These are phyloP conservation scores for Acridotheres tristis DNA, from an alignment of 2,797 vertebrate genomes.

Conservation along the genomic window DNA sequence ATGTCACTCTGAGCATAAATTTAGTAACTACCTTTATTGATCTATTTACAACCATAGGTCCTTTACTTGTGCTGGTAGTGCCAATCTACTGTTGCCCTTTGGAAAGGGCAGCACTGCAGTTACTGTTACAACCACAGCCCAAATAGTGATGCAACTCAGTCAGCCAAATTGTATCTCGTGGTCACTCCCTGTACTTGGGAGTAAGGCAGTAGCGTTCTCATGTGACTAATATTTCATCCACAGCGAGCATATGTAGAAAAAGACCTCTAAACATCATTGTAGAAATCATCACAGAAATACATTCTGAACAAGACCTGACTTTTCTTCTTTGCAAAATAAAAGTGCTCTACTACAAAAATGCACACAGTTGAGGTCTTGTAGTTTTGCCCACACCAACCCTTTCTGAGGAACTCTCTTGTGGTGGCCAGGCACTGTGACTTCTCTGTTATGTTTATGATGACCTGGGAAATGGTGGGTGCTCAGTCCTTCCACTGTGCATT, in stretches of 20 bases:
- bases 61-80: not conserved
- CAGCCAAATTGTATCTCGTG: not conserved
- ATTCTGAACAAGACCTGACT: not conserved
- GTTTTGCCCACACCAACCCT: not conserved
- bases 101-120: not conserved
- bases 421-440: not conserved
- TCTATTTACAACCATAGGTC: not conserved
- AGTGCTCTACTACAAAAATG: not conserved
- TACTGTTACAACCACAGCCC: not conserved
- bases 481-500: rapidly evolving
- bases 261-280: not conserved
- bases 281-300: not conserved
- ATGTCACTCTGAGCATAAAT: not conserved
- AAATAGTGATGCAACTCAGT: not conserved
- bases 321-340: not conserved
- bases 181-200: not conserved
- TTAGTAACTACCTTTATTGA: not conserved
- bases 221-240: not conserved
- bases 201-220: not conserved
- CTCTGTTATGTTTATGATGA: not conserved
- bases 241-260: not conserved
- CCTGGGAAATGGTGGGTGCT: not conserved
- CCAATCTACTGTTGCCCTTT: not conserved
- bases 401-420: rapidly evolving
- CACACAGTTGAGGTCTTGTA: not conserved